phyloP scores from a whole-genome alignment of 2,888 invertebrate genomes.

The Graphium colonna region DNA sequence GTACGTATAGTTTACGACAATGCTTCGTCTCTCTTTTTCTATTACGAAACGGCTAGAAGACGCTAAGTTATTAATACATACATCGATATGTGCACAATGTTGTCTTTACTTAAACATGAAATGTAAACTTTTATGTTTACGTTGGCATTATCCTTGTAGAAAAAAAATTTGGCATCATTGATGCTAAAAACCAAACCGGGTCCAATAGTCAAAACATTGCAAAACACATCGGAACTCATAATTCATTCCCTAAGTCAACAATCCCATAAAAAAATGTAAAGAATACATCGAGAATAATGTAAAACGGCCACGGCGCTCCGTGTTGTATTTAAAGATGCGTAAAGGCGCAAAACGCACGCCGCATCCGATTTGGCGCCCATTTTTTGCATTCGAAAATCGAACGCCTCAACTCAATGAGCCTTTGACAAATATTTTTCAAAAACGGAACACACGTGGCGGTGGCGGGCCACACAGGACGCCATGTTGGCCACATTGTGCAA shows the following conservation, averaged over 20 bases:
- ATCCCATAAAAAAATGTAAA: constrained; percentile 48
- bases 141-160: no score
- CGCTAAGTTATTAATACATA: constrained; percentile 12
- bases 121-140: no score
- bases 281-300: constrained; percentile 52
- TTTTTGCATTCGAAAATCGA: constrained; percentile 53
- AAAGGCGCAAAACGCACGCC: constrained; percentile 38
- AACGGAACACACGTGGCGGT: constrained; percentile 63
- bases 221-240: constrained; percentile 56
- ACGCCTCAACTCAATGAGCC: constrained; percentile 67
- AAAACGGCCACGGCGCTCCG: constrained; percentile 45
- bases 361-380: constrained; percentile 47
- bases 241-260: constrained; percentile 68
- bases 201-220: constrained; percentile 55
- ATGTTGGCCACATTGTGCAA: constrained; percentile 53
- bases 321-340: constrained; percentile 45
- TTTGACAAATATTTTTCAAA: constrained; percentile 68
- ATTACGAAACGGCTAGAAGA: constrained; percentile 6
- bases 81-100: no score
- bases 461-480: constrained; percentile 69
- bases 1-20: constrained; percentile 47
- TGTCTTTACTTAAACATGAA: no score
- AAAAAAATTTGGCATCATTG: no score
- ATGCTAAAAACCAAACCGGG: constrained; percentile 35
- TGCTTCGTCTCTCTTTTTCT: constrained; percentile 26